Evolutionary conservation across 2,888 invertebrate genomes (phyloP), one percentile per base, ranked within the genome.

Genomic region (Conchocele bisecta): DNA sequence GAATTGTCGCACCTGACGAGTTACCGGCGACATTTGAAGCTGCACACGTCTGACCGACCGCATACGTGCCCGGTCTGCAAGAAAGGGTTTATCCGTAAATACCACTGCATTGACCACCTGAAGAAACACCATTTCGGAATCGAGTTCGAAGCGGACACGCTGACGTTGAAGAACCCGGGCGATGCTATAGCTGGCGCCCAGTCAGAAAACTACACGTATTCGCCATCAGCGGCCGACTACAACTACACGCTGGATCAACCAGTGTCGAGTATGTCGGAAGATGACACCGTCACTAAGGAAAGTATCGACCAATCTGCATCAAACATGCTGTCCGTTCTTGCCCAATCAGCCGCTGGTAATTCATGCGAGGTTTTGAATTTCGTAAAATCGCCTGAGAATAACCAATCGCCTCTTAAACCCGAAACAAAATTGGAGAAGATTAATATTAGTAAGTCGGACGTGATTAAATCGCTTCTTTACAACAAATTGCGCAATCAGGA

Each of bases 71-170:
- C 74, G 15, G 71, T 77, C 46, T 77, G 77, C 33, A 35, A 46
- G 11, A 77, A 77, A 44, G 73, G 73, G 5, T 77, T 74, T 39
- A 77, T 77, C 39, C 50, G 77, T n/a, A 77, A 77, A 46, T 77
- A 77, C 39, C 77, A 77, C 53, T 74, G 73, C 48, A 74, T 74
- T 11, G 77, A 77, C 63, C 77, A 77, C 24, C 48, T 77, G 4
- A 74, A 77, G 20, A 77, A 77, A 28, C 77, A 77, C 48, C 77
- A 77, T 41, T 71, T 68, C 24, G 77, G 74, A 0, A 65, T 71
- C 0, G 64, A 56, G n/a, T 76, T 66, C 56, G 72, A 73, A 42
- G 66, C 65, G 35, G 76, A 76, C 17, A 63, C 69, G 11, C 56
- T 76, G 24, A 69, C 46, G 7, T 24, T 72, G 33, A 61, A 54